Evolutionary conservation across 1,140 invertebrate genomes (phyloP), one percentile per base, ranked within the genome.

Genomic region (Pomphorhynchus laevis): DNA sequence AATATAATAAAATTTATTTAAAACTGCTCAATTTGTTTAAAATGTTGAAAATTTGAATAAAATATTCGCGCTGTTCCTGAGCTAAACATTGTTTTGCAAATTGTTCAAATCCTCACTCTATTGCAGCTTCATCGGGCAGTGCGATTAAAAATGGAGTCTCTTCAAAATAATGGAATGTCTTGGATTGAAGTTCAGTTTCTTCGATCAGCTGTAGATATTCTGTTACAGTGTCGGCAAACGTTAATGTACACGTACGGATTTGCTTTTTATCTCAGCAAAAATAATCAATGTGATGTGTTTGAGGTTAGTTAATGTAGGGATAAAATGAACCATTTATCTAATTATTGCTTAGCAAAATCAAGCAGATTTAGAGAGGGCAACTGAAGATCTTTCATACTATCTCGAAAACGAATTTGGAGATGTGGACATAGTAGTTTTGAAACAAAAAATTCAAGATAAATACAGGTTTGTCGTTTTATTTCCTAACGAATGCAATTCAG

Each of bases 181-280:
- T 95, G 84, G 84, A 93, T 93, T 50, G 86, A 95, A 67, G 76
- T 80, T 49, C 79, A 89, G 65, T 89, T 86, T 59, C 62, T 89
- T 45, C 82, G 82, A 56, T 82, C 82, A 58, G 82, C 82, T 38
- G 82, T 93, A 36, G 82, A 93, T 61, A 80, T 93, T 53, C 64
- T 95, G 20, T 89, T 79, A 61, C 72, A 76, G 53, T 95, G 84
- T 61, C 65, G 84, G 42, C 79, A 89, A 58, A 93, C 82, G 17
- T 63, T 95, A 8, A 93, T 93, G 80, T 95, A 82, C 62, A 93
- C 84, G 39, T 93, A 93, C 57, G 82, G 89, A 39, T 95, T 95
- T 66, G 86, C 84, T 49, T 95, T 82, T 61, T 95, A 93, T 56
- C 65, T 93, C 50, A 68, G 69, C 52, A 84, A 82, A 63, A 91